These are phyloP conservation scores for Premnoplex brunnescens DNA, from an alignment of 2,797 vertebrate genomes.

Conservation along the genomic window DNA sequence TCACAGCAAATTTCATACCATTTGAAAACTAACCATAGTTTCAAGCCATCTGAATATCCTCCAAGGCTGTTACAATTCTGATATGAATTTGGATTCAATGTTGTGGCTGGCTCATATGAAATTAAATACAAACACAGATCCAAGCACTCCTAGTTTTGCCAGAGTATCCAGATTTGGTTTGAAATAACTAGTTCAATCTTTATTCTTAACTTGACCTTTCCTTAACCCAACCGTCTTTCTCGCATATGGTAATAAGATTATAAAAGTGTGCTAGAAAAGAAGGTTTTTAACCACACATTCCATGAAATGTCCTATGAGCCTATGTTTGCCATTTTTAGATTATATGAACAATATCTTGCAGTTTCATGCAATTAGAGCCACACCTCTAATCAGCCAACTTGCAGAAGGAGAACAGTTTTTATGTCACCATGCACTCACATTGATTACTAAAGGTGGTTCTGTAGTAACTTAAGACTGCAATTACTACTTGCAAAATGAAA, in stretches of 20 bases:
- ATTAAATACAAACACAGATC: neutral
- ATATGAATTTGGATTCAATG: constrained; percentile 21
- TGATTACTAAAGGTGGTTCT: neutral
- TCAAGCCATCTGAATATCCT: constrained; percentile 13
- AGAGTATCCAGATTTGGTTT: neutral
- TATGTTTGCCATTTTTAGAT: neutral
- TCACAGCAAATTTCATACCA: neutral
- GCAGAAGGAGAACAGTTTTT: neutral
- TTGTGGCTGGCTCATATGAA: constrained; percentile 12
- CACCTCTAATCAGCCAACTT: neutral
- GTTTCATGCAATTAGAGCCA: neutral
- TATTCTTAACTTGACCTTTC: neutral
- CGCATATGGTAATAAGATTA: neutral
- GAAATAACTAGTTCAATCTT: neutral
- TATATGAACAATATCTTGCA: neutral
- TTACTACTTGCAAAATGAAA: neutral
- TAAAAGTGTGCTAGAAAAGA: neutral
- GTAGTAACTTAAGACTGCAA: neutral
- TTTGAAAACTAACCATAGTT: neutral
- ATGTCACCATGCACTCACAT: neutral
- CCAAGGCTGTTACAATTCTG: neutral
- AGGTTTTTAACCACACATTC: fast-evolving
- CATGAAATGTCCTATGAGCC: neutral
- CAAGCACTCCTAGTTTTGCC: neutral
- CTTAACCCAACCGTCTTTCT: neutral